Percentiles rank a stretch among this genome's conserved stretches.
These are phyloP conservation scores for Actenoides hombroni DNA, from an alignment of 2,113 vertebrate genomes.

Conservation along the genomic window DNA sequence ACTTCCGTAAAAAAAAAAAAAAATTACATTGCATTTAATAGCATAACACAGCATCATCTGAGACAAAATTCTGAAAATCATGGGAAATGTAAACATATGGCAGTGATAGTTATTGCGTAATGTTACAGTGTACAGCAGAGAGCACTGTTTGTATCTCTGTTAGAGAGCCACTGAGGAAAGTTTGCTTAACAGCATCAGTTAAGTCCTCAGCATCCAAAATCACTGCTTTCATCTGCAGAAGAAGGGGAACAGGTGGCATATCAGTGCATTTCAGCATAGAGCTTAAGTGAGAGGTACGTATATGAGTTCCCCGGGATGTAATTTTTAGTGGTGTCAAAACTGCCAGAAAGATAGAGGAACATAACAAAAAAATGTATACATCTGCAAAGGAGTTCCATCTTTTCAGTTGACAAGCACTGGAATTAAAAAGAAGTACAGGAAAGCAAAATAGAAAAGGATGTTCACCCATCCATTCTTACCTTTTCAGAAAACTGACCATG, in stretches of 20 bases:
- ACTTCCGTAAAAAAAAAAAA: background rate
- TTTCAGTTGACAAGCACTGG: background rate
- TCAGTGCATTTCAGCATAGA: background rate
- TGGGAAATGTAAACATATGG: fast-evolving
- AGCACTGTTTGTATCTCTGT: background rate
- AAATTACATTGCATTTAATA: background rate
- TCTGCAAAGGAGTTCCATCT: background rate
- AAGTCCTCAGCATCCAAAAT: background rate
- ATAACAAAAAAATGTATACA: background rate
- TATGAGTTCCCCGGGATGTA: background rate
- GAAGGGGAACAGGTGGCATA: background rate
- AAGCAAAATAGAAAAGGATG: background rate
- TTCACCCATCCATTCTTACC: background rate
- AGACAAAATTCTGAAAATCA: background rate
- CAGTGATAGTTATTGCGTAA: background rate
- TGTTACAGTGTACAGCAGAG: background rate
- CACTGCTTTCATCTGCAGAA: background rate
- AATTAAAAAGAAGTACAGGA: background rate
- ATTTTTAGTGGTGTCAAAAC: background rate
- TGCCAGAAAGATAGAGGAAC: background rate
- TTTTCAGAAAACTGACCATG: conserved; percentile 13
- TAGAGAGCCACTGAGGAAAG: background rate
- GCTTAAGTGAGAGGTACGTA: background rate
- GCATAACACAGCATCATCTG: background rate
- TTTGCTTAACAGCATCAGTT: background rate